phyloP scores from a whole-genome alignment of 2,113 vertebrate species.

The Chrysochloris asiatica region DNA sequence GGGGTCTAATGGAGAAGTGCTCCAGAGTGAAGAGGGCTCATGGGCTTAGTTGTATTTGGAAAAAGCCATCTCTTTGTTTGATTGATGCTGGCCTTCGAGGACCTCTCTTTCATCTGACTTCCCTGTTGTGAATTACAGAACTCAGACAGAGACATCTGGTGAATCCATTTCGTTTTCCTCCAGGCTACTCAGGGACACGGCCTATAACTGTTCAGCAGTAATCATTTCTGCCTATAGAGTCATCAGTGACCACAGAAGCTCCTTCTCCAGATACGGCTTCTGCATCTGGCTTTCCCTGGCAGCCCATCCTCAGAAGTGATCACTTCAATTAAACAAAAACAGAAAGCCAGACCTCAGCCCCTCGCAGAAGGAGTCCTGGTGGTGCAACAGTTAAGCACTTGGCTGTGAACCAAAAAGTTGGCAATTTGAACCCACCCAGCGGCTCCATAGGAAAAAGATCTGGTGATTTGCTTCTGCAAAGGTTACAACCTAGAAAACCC shows the following conservation, averaged over 20 bases:
- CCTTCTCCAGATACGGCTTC: conserved; percentile 60
- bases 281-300: background rate
- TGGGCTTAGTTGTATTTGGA: background rate
- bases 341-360: conserved; percentile 24
- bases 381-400: background rate
- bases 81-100: conserved; percentile 17
- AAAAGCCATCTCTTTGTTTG: conserved; percentile 21
- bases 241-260: conserved; percentile 66
- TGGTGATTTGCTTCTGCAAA: background rate
- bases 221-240: conserved; percentile 71
- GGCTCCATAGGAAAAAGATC: background rate
- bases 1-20: background rate
- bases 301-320: conserved; percentile 23
- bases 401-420: background rate
- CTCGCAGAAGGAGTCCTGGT: background rate
- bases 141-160: conserved; percentile 66
- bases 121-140: conserved; percentile 42
- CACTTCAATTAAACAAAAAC: conserved; percentile 48
- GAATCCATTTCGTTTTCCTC: conserved; percentile 67
- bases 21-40: background rate
- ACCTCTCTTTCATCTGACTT: conserved; percentile 2
- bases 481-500: background rate
- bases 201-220: conserved; percentile 42
- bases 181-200: conserved; percentile 59
- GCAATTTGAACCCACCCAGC: background rate